A percentile compares a stretch with the other conserved stretches of the same genome.
phyloP scores from a whole-genome alignment of 1,140 invertebrate species.

The Camponotus vicinus region DNA sequence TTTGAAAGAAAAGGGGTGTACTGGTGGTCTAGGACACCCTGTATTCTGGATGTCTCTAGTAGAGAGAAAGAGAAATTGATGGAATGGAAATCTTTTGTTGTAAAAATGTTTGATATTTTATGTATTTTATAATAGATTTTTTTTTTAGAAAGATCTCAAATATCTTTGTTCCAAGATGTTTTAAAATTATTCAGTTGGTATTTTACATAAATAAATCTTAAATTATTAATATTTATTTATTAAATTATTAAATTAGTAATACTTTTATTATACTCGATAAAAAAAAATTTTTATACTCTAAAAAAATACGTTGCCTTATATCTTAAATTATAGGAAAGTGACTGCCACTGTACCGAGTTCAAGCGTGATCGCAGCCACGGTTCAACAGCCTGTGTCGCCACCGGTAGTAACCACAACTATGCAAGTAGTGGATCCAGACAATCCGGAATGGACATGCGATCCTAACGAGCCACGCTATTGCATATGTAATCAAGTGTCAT shows the following conservation, averaged over 20 bases:
- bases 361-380: constrained; percentile 80
- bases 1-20: too few relatives aligned
- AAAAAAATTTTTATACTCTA: not conserved
- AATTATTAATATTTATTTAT: too few relatives aligned
- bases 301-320: not conserved
- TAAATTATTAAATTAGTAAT: not conserved
- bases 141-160: not conserved
- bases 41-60: not conserved
- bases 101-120: not conserved
- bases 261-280: not conserved
- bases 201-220: not conserved
- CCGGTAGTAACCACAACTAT: constrained; percentile 78
- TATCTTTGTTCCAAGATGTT: not conserved
- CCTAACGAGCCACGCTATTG: constrained; percentile 98
- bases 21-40: too few relatives aligned
- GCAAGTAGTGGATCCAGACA: constrained; percentile 85
- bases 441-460: constrained; percentile 94
- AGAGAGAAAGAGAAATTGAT: too few relatives aligned
- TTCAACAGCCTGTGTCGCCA: constrained; percentile 80
- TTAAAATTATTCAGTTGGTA: not conserved
- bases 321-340: constrained; percentile 81
- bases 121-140: not conserved
- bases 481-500: constrained; percentile 98
- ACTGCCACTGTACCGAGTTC: constrained; percentile 81
- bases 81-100: not conserved